A percentile compares a stretch with the other conserved stretches of the same genome.
Conservation (phyloP, 2,113 vertebrate genomes). For the Rostratula benghalensis region DNA sequence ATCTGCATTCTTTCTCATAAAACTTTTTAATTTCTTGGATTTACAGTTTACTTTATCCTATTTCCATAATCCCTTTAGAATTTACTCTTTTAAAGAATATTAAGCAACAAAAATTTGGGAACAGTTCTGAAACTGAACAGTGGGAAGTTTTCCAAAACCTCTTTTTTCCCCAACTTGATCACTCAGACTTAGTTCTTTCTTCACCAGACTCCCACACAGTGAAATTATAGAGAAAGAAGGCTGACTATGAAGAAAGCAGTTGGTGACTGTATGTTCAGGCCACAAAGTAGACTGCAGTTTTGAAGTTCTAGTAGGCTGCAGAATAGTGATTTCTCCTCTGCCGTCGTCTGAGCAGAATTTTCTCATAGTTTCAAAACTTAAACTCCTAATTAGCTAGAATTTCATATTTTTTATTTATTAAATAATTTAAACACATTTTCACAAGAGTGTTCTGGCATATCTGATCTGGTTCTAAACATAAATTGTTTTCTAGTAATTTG, state of each 20-base stretch:
- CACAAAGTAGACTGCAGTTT: background rate
- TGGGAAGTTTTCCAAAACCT: accelerated
- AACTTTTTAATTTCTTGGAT: background rate
- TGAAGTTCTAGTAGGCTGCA: background rate
- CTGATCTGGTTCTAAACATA: background rate
- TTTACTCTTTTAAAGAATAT: background rate
- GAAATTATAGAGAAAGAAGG: background rate
- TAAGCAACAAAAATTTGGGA: background rate
- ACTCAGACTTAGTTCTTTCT: background rate
- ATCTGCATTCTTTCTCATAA: background rate
- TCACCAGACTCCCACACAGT: background rate
- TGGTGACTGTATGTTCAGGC: background rate
- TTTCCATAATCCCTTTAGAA: background rate
- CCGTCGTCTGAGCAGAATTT: background rate
- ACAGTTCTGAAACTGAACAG: background rate
- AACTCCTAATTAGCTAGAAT: background rate
- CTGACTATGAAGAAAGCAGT: background rate
- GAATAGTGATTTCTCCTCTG: background rate
- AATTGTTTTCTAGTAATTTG: background rate
- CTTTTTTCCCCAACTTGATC: background rate
- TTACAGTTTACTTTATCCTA: background rate
- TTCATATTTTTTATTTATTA: background rate
- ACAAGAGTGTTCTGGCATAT: background rate
- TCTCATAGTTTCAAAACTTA: background rate
- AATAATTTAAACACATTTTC: background rate